Percentiles rank a stretch among this genome's conserved stretches.
Evolutionary conservation across 2,797 vertebrate genomes (phyloP).

Genomic region (Microcaecilia unicolor): DNA sequence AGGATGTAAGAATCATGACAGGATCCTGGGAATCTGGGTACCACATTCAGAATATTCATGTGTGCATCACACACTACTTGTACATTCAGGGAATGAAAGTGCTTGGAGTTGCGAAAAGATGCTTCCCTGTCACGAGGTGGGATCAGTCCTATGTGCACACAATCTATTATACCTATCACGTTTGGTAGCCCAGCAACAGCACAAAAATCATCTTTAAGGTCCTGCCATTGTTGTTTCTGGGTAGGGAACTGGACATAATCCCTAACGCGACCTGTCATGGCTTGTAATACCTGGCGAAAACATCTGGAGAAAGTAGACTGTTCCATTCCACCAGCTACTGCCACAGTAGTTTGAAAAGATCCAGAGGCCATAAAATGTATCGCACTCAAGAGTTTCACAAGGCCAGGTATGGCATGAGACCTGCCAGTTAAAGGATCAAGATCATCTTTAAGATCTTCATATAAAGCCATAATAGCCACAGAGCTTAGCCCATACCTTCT

Average conservation of each 20-base stretch:
- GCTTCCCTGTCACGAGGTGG: conserved; percentile 4
- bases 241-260: conserved; percentile 1
- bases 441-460: conserved; percentile 3
- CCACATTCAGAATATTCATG: conserved; percentile 3
- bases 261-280: background rate
- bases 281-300: background rate
- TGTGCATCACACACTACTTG: background rate
- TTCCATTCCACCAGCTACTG: background rate
- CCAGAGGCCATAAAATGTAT: conserved; percentile 2
- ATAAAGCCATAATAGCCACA: background rate
- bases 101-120: background rate
- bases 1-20: background rate
- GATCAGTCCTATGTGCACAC: conserved; percentile 1
- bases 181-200: background rate
- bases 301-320: conserved; percentile 2
- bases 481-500: background rate
- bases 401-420: conserved; percentile 1
- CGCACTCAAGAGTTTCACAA: conserved; percentile 3
- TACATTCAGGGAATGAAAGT: conserved; percentile 5
- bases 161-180: background rate
- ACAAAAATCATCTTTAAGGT: background rate
- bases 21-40: background rate
- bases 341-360: background rate
- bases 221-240: too few relatives aligned
- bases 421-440: conserved; percentile 1